Evolutionary conservation across 2,113 vertebrate genomes (phyloP).

Genomic region (Engystomops pustulosus): DNA sequence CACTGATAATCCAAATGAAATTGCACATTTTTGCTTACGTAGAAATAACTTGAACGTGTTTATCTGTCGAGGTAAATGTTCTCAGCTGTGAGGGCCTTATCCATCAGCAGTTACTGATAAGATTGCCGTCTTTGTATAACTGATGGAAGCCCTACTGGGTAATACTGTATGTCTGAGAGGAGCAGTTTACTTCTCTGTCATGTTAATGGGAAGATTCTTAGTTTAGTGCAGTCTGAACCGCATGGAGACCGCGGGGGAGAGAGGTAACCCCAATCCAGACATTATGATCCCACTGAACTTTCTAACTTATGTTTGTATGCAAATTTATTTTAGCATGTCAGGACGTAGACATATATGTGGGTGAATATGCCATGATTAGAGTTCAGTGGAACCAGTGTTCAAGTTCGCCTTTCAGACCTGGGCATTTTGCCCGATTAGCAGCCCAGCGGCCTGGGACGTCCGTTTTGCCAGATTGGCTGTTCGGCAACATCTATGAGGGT

Average conservation of each 20-base stretch:
- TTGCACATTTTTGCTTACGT: neutral
- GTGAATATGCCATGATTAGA: too few relatives aligned
- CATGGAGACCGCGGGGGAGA: neutral
- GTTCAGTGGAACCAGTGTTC: too few relatives aligned
- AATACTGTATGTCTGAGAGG: neutral
- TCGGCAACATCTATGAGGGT: too few relatives aligned
- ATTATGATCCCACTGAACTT: neutral
- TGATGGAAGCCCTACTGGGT: conserved; percentile 17
- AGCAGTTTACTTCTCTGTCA: neutral
- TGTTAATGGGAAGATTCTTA: neutral
- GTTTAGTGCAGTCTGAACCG: neutral
- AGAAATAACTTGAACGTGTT: conserved; percentile 20
- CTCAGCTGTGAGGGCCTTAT: conserved; percentile 3
- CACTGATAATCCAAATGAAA: neutral
- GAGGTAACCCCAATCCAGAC: neutral
- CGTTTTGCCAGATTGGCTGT: too few relatives aligned
- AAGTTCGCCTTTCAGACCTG: too few relatives aligned
- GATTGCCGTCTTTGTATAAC: neutral
- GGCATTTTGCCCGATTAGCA: too few relatives aligned
- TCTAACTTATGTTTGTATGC: neutral
- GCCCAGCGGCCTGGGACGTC: too few relatives aligned
- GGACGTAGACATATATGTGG: neutral
- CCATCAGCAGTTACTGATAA: neutral
- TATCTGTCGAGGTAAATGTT: conserved; percentile 5
- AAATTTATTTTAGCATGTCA: neutral